phyloP scores from a whole-genome alignment of 2,113 vertebrate genomes.

The Emydura subglobosa region DNA sequence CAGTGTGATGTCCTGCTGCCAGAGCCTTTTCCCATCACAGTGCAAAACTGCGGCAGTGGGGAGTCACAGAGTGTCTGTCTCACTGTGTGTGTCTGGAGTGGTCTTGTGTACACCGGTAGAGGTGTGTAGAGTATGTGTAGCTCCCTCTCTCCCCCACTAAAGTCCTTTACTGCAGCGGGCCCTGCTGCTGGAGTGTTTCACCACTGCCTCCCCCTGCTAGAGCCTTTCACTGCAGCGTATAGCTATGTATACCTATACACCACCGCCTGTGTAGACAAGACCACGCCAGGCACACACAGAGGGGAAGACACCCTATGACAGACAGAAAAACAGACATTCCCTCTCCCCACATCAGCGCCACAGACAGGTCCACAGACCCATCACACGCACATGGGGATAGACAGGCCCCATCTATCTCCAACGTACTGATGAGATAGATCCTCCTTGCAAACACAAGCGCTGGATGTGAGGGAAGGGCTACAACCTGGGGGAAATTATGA shows the following conservation, averaged over 20 bases:
- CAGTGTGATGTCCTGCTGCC: neutral
- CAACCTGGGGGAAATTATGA: neutral
- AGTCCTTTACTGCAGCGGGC: neutral
- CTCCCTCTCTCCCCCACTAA: neutral
- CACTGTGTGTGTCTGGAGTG: neutral
- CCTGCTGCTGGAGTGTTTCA: neutral
- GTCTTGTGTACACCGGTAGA: neutral
- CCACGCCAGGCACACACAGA: neutral
- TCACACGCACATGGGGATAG: neutral
- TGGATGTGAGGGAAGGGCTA: neutral
- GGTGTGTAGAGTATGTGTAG: neutral
- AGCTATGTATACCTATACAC: neutral
- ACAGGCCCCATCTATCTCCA: neutral
- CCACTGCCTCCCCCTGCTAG: neutral
- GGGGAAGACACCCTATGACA: neutral
- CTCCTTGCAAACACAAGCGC: constrained; percentile 18
- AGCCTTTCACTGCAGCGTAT: neutral
- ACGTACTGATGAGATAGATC: neutral
- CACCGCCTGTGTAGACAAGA: neutral
- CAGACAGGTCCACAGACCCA: neutral
- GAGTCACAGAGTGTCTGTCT: neutral
- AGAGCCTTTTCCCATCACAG: neutral
- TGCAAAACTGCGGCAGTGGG: neutral
- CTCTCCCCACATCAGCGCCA: neutral
- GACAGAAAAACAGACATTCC: accelerated